Conservation (phyloP, 1,140 invertebrate species). For the Bombus affinis region DNA sequence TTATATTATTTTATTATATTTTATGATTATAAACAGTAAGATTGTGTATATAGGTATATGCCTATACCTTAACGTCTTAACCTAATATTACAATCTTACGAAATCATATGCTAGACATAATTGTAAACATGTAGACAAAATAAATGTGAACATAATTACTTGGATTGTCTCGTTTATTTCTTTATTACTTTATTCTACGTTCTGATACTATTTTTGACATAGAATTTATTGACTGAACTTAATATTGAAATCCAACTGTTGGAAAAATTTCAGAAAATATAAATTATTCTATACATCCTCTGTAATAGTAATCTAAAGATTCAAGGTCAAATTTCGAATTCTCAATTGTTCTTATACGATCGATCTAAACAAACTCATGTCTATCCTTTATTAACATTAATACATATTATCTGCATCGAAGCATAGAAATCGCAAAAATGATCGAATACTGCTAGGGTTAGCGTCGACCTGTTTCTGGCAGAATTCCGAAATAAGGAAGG, state of each 20-base stretch:
- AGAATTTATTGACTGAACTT: background rate
- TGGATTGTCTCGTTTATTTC: background rate
- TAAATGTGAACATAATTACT: no score
- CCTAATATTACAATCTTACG: background rate
- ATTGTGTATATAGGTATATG: background rate
- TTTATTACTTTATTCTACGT: background rate
- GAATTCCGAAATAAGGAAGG: background rate
- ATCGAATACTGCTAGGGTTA: no score
- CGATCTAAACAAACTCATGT: background rate
- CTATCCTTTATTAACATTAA: no score
- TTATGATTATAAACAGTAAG: background rate
- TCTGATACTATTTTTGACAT: background rate
- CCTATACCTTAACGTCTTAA: background rate
- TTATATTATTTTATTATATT: background rate
- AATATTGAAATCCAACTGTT: background rate
- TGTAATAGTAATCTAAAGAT: background rate
- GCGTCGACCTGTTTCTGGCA: background rate
- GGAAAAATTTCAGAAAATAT: background rate
- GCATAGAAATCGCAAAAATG: no score
- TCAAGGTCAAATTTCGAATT: background rate
- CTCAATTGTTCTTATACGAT: background rate
- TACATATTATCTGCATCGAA: background rate
- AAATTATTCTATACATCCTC: background rate
- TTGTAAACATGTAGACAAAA: no score
- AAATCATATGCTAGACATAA: background rate